These are phyloP conservation scores for Aporophyla nigra DNA, from an alignment of 2,888 invertebrate species.

Conservation along the genomic window DNA sequence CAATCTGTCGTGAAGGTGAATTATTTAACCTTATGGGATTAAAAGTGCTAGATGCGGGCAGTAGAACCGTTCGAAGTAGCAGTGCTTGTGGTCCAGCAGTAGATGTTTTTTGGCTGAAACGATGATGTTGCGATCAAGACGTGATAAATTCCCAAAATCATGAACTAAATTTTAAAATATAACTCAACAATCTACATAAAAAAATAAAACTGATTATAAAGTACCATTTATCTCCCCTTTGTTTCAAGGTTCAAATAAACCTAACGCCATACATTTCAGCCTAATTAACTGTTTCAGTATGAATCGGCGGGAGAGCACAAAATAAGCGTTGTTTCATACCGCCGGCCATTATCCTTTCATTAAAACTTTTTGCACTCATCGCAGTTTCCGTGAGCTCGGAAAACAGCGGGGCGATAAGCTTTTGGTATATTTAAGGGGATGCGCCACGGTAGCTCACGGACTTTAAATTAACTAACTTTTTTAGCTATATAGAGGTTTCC, in stretches of 20 bases:
- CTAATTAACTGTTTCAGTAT: constrained; percentile 42
- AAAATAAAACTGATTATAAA: neutral
- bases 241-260: constrained; percentile 24
- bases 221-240: neutral
- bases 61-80: too few species aligned
- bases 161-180: neutral
- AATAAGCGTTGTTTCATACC: constrained; percentile 53
- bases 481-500: too few species aligned
- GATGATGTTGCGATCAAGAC: neutral
- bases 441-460: too few species aligned
- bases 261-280: constrained; percentile 11
- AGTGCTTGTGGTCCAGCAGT: too few species aligned
- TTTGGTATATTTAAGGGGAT: neutral
- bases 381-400: constrained; percentile 40
- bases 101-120: too few species aligned
- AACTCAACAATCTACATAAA: neutral
- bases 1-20: neutral
- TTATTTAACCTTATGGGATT: neutral
- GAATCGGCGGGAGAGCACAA: constrained; percentile 52
- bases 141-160: neutral
- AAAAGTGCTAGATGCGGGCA: too few species aligned
- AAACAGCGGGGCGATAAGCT: constrained; percentile 38
- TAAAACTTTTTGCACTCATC: constrained; percentile 67
- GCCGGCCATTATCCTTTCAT: constrained; percentile 66
- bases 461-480: too few species aligned